Evolutionary conservation across 2,113 vertebrate genomes (phyloP).

Genomic region (Smithornis capensis): DNA sequence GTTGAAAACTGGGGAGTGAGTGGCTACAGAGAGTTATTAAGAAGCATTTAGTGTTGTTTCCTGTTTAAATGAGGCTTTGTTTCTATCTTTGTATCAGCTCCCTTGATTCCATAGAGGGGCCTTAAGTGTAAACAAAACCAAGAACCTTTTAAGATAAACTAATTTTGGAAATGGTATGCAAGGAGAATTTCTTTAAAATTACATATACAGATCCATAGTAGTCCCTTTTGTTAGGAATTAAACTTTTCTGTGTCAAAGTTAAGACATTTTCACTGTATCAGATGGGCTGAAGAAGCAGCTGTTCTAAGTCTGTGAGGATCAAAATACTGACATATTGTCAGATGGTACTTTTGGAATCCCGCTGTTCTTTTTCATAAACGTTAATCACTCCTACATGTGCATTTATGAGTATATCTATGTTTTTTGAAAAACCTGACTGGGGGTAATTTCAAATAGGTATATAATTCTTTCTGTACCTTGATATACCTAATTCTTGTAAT

Average conservation of each 20-base stretch:
- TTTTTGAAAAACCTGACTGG: not conserved
- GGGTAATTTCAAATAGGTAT: not conserved
- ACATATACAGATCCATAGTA: not conserved
- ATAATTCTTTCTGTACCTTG: not conserved
- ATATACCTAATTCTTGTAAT: not conserved
- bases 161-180: not conserved
- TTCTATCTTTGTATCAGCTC: not conserved
- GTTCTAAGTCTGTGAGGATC: constrained; percentile 15
- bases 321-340: constrained; percentile 6
- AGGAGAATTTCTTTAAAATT: not conserved
- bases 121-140: not conserved
- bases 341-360: not conserved
- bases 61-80: not conserved
- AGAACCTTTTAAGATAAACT: not conserved
- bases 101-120: not conserved
- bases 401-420: not conserved
- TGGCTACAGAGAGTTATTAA: not conserved
- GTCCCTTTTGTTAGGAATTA: not conserved
- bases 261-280: constrained; percentile 8
- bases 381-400: not conserved
- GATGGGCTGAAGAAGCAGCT: constrained; percentile 27
- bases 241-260: not conserved
- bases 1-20: not conserved
- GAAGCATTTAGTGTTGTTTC: not conserved
- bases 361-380: not conserved